Evolutionary conservation across 2,888 invertebrate species (phyloP), one percentile per base, ranked within the genome.

Genomic region (Alviniconcha strummeri): DNA sequence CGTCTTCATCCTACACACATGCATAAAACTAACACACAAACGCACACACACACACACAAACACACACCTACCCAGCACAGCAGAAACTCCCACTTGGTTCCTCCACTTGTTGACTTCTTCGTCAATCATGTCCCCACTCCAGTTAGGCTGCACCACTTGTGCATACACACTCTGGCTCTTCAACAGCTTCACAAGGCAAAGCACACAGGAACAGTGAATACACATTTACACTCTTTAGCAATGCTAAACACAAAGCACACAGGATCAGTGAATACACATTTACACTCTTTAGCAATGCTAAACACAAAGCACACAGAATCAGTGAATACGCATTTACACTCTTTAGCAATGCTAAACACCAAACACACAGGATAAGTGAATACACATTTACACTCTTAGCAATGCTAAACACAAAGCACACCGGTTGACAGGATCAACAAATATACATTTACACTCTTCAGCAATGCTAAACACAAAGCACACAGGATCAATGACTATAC

Each of bases 41-140:
- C 36, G 3, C 36, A 36, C 36, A 36, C 36, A 36, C 36, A 36
- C 36, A 36, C 36, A 36, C 36, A 36, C 36, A 36, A 0, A 36
- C 36, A 36, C 36, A 36, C 36, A 77, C 80, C 75, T 64, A 84
- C 84, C 82, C 75, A 84, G 36, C 11, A 84, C 75, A 67, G 82
- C 75, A 17, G 80, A 19, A 60, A 8, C 8, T 4, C 69, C 69
- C 9, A 8, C 13, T 69, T 69, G 55, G 4, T 84, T 83, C 4
- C 84, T 80, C 89, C 90, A 90, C 52, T 87, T 85, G 11, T 85
- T 81, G 9, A 84, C 81, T 0, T 85, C 80, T 0, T 83, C 76
- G 5, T 86, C 75, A 1, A 88, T 84, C 55, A 87, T 69, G 9
- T 80, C 69, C 2, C 2, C 4, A n/a, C 36, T 67, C 36, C n/a